Percentiles rank a stretch among this genome's conserved stretches.
Evolutionary conservation across 2,888 invertebrate species (phyloP).

Genomic region (Steinernema carpocapsae): DNA sequence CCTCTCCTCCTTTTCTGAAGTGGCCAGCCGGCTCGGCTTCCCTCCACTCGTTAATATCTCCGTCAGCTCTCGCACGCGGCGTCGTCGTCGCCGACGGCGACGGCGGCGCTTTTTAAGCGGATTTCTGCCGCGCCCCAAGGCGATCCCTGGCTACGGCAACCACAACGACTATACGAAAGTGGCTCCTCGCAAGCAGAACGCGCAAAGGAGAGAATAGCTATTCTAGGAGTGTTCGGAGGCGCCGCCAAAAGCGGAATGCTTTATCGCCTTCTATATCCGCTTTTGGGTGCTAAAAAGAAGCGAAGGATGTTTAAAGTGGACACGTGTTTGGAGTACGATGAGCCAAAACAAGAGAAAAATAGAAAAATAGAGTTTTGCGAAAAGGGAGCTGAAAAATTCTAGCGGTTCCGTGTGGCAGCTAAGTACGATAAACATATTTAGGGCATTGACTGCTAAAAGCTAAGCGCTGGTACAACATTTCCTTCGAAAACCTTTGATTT

Average conservation of each 20-base stretch:
- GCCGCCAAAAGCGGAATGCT: constrained; percentile 1
- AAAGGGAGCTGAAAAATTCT: neutral
- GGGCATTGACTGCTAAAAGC: too few relatives aligned
- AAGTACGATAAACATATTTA: too few relatives aligned
- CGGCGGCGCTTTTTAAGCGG: constrained; percentile 30
- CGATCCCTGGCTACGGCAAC: constrained; percentile 17
- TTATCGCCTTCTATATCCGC: neutral
- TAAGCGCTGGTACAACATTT: too few relatives aligned
- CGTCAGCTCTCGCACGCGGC: neutral
- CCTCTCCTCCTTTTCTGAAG: neutral
- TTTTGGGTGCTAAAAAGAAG: neutral
- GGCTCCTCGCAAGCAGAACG: neutral
- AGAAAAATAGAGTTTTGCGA: neutral
- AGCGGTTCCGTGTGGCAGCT: too few relatives aligned
- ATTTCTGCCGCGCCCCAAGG: constrained; percentile 32
- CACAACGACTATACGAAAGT: constrained; percentile 24
- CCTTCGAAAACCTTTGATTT: too few relatives aligned
- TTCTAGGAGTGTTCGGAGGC: neutral
- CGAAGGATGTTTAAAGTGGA: neutral
- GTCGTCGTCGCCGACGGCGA: neutral
- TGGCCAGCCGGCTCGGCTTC: neutral
- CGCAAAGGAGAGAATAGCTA: neutral
- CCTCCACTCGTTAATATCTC: neutral
- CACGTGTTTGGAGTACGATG: neutral
- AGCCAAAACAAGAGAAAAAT: neutral